Evolutionary conservation across 1,140 invertebrate genomes (phyloP).

Genomic region (Drosophila equinoxialis): DNA sequence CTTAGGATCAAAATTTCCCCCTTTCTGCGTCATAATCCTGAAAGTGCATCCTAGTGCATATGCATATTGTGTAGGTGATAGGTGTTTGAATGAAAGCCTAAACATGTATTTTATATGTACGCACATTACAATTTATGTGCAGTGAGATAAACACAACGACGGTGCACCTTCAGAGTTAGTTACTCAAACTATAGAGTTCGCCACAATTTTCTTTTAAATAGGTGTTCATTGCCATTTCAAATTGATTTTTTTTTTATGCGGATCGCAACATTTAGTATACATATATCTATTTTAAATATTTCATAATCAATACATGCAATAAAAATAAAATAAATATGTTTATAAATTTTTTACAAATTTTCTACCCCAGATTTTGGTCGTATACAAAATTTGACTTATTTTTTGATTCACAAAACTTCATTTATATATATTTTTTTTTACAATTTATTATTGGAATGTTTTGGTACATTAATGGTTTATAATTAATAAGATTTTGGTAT

Average conservation of each 20-base stretch:
- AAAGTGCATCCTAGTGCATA: conserved; percentile 3
- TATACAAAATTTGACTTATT: no score
- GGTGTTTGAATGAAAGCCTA: not conserved
- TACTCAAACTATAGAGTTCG: conserved; percentile 6
- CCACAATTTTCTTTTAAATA: conserved; percentile 37
- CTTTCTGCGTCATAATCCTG: conserved; percentile 9
- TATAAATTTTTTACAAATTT: conserved; percentile 68
- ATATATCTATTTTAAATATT: conserved; percentile 58
- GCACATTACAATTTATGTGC: conserved; percentile 9
- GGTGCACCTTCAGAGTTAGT: conserved; percentile 5
- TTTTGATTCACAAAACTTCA: no score
- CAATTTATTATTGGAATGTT: no score
- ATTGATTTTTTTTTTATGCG: conserved; percentile 30
- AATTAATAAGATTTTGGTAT: no score
- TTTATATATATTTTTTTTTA: no score
- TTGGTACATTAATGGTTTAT: no score
- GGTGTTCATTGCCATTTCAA: conserved; percentile 47
- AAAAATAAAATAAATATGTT: conserved; percentile 72
- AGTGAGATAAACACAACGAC: not conserved
- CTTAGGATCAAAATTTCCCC: not conserved
- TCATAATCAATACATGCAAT: conserved; percentile 74
- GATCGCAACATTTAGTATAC: conserved; percentile 53
- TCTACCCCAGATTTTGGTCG: not conserved
- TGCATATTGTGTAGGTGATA: not conserved
- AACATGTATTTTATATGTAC: not conserved